phyloP scores from a whole-genome alignment of 2,797 vertebrate species.

The Moxostoma hubbsi region DNA sequence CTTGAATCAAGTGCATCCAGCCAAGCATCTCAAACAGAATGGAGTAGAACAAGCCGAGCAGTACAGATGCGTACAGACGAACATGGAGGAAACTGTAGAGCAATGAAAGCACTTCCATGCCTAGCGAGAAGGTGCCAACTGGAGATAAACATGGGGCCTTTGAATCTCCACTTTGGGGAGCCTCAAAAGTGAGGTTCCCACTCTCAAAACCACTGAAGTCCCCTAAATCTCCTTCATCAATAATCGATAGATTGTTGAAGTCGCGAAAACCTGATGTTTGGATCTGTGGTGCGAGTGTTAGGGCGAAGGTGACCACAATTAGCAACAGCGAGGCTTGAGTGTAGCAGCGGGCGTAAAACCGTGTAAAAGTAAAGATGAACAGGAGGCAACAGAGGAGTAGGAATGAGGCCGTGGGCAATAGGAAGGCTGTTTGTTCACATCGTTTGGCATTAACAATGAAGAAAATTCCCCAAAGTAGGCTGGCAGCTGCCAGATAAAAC shows the following conservation, averaged over 20 bases:
- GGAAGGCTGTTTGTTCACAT: slow-evolving; percentile 78
- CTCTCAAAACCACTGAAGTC: slow-evolving; percentile 62
- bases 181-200: slow-evolving; percentile 57
- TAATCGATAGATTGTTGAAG: background rate
- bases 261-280: slow-evolving; percentile 78
- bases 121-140: slow-evolving; percentile 92
- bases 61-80: slow-evolving; percentile 89
- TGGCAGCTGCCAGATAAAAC: slow-evolving; percentile 87
- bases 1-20: slow-evolving; percentile 76
- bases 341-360: slow-evolving; percentile 83
- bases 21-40: slow-evolving; percentile 89
- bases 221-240: slow-evolving; percentile 5
- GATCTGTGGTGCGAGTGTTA: slow-evolving; percentile 89
- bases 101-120: slow-evolving; percentile 90
- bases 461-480: slow-evolving; percentile 89
- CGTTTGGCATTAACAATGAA: slow-evolving; percentile 82
- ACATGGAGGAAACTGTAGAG: slow-evolving; percentile 94
- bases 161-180: slow-evolving; percentile 12
- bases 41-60: slow-evolving; percentile 88
- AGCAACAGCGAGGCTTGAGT: slow-evolving; percentile 85
- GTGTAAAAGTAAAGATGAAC: slow-evolving; percentile 90
- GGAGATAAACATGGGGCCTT: slow-evolving; percentile 82
- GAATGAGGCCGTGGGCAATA: slow-evolving; percentile 86
- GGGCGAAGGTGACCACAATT: slow-evolving; percentile 84
- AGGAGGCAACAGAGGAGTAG: slow-evolving; percentile 82